phyloP scores from a whole-genome alignment of 1,140 invertebrate species.

The Pachyrhynchus sulphureomaculatus region DNA sequence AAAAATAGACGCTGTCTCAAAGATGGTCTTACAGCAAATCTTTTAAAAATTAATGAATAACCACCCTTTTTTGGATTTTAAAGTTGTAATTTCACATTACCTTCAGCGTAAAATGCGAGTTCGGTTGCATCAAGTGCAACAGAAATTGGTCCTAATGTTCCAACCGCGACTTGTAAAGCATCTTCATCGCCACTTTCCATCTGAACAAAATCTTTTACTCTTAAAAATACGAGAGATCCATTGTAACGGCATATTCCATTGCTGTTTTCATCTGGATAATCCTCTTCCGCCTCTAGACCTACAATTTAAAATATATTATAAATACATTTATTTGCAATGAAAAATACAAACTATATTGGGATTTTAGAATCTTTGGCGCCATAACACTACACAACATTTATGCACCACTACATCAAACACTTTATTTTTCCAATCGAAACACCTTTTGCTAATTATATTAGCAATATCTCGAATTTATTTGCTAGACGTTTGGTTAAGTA shows the following conservation, averaged over 20 bases:
- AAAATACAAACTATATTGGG: too few relatives aligned
- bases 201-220: constrained; percentile 70
- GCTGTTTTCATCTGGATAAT: constrained; percentile 82
- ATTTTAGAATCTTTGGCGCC: too few relatives aligned
- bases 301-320: constrained; percentile 42
- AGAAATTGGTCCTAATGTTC: constrained; percentile 74
- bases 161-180: constrained; percentile 70
- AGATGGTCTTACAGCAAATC: too few relatives aligned
- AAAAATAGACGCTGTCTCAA: too few relatives aligned
- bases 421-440: too few relatives aligned
- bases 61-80: neutral
- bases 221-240: constrained; percentile 68
- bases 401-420: too few relatives aligned
- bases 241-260: constrained; percentile 66
- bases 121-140: constrained; percentile 77
- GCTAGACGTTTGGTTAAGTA: too few relatives aligned
- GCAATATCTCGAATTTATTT: too few relatives aligned
- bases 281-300: constrained; percentile 85
- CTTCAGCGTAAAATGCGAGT: constrained; percentile 71
- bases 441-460: too few relatives aligned
- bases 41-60: too few relatives aligned
- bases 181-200: constrained; percentile 64
- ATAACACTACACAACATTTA: too few relatives aligned
- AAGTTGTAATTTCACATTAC: constrained; percentile 64
- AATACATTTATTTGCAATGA: too few relatives aligned